Evolutionary conservation across 2,888 invertebrate species (phyloP).

Genomic region (Dione vanillae): DNA sequence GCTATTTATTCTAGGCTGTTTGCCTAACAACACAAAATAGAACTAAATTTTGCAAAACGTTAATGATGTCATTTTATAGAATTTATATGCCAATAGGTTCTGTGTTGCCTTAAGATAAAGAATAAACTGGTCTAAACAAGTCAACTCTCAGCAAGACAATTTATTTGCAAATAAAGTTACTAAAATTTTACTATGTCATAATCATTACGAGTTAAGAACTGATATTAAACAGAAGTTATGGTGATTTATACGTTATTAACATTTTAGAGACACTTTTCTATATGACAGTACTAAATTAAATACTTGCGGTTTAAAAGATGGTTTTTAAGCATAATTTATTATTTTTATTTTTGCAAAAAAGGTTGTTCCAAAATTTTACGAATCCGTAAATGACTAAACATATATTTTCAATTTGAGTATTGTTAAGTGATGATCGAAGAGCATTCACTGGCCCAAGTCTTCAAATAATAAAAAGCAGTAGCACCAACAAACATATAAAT

Average conservation of each 20-base stretch:
- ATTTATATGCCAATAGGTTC: slow-evolving; percentile 51
- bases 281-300: too few relatives aligned
- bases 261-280: background rate
- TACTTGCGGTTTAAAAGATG: too few relatives aligned
- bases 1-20: slow-evolving; percentile 18
- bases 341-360: too few relatives aligned
- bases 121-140: slow-evolving; percentile 43
- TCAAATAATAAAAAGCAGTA: too few relatives aligned
- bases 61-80: slow-evolving; percentile 50
- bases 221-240: slow-evolving; percentile 18
- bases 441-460: too few relatives aligned
- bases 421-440: too few relatives aligned
- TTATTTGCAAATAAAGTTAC: slow-evolving; percentile 34
- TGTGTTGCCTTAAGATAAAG: slow-evolving; percentile 45
- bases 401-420: too few relatives aligned
- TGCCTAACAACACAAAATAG: slow-evolving; percentile 44
- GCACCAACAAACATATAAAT: too few relatives aligned
- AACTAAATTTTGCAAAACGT: slow-evolving; percentile 47
- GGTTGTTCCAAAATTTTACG: too few relatives aligned
- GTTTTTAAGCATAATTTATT: too few relatives aligned
- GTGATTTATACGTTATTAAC: slow-evolving; percentile 7
- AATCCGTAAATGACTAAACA: too few relatives aligned
- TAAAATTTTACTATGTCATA: slow-evolving; percentile 36
- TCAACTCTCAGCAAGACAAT: slow-evolving; percentile 31
- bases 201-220: slow-evolving; percentile 29